phyloP scores from a whole-genome alignment of 2,797 vertebrate species.

The Calcarius lapponicus region DNA sequence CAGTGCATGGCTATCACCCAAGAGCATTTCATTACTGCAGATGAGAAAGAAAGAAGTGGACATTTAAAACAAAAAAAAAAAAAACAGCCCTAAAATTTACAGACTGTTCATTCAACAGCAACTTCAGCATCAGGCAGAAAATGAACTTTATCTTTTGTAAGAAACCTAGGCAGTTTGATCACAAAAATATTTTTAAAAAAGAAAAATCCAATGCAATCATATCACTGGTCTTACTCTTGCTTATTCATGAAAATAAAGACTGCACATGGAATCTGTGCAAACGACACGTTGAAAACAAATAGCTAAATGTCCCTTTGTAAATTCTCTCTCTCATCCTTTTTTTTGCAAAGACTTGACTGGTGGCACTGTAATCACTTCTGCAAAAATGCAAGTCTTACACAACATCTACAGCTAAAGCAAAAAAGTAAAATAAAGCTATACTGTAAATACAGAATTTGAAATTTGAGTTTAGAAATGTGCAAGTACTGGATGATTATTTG shows the following conservation, averaged over 20 bases:
- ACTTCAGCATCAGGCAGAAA: neutral
- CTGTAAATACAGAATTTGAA: slow-evolving; percentile 16
- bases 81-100: neutral
- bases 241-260: neutral
- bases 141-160: neutral
- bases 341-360: neutral
- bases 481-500: neutral
- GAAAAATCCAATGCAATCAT: neutral
- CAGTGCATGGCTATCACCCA: slow-evolving; percentile 4
- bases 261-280: neutral
- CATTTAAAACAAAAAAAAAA: slow-evolving; percentile 2
- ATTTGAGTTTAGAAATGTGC: neutral
- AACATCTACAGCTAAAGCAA: neutral
- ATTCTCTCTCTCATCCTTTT: neutral
- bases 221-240: neutral
- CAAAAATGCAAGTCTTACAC: neutral
- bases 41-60: slow-evolving; percentile 51
- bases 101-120: slow-evolving; percentile 24
- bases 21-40: slow-evolving; percentile 44
- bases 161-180: neutral
- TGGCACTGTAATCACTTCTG: neutral
- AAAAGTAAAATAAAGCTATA: neutral
- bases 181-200: neutral
- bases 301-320: neutral
- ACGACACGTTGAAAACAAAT: neutral